These are phyloP conservation scores for Rhogogaster chlorosoma DNA, from an alignment of 2,888 invertebrate species.

Conservation along the genomic window DNA sequence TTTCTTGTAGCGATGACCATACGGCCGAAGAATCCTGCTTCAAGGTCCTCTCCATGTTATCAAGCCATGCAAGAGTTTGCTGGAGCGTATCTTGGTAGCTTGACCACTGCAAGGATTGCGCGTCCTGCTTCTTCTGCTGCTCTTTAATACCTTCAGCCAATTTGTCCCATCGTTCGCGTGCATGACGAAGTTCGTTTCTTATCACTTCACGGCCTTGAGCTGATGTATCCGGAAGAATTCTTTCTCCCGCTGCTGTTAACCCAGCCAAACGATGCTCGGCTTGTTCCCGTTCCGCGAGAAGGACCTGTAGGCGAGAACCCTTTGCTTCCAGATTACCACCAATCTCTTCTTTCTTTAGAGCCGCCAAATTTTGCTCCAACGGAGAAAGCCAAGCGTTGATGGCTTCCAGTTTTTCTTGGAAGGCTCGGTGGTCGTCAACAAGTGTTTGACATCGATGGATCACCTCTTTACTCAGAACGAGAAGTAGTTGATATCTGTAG, in stretches of 20 bases:
- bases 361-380: constrained; percentile 85
- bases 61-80: constrained; percentile 92
- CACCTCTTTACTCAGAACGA: constrained; percentile 90
- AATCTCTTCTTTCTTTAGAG: constrained; percentile 82
- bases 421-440: constrained; percentile 90
- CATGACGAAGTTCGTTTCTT: constrained; percentile 89
- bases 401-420: constrained; percentile 87
- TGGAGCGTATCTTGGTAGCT: constrained; percentile 92
- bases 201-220: constrained; percentile 94
- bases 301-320: constrained; percentile 85
- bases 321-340: constrained; percentile 83
- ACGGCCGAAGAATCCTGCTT: constrained; percentile 85
- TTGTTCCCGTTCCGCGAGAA: constrained; percentile 90
- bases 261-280: constrained; percentile 89
- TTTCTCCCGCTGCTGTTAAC: constrained; percentile 89
- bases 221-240: constrained; percentile 95
- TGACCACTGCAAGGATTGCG: constrained; percentile 90
- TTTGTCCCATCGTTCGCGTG: constrained; percentile 93
- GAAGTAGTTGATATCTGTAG: constrained; percentile 86
- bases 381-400: constrained; percentile 89
- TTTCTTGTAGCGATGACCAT: constrained; percentile 91
- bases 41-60: constrained; percentile 89
- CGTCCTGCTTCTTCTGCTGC: constrained; percentile 92
- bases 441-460: constrained; percentile 91
- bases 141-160: constrained; percentile 90